These are phyloP conservation scores for Sebastes dallii DNA, from an alignment of 2,797 vertebrate species.

Conservation along the genomic window DNA sequence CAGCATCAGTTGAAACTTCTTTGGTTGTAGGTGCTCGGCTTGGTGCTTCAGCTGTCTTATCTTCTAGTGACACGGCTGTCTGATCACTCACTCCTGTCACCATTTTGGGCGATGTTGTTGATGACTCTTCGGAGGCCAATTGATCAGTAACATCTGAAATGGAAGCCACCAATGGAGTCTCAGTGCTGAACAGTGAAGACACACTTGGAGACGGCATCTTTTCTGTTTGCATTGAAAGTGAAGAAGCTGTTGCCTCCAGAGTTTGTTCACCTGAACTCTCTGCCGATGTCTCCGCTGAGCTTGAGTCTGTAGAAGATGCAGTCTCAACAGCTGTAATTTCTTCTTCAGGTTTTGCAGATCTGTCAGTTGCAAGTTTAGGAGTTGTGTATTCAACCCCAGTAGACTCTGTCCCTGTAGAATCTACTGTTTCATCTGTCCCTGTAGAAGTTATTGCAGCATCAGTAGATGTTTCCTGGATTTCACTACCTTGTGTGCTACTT, in stretches of 20 bases:
- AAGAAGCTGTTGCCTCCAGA: background rate
- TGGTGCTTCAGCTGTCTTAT: conserved; percentile 3
- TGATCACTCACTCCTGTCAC: background rate
- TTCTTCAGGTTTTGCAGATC: background rate
- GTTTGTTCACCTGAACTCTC: conserved; percentile 5
- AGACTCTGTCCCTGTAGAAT: background rate
- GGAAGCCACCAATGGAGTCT: background rate
- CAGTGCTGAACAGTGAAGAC: conserved; percentile 33
- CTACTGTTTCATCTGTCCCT: background rate
- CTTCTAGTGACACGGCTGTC: background rate
- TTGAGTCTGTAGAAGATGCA: background rate
- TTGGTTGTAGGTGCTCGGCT: background rate
- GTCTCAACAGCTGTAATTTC: background rate
- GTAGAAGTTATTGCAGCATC: too few relatives aligned
- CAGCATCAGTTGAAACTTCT: conserved; percentile 16
- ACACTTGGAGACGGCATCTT: background rate
- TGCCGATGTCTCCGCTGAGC: background rate
- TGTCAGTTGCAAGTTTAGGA: background rate
- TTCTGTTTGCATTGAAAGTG: conserved; percentile 4
- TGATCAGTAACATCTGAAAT: conserved; percentile 15
- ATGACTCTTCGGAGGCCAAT: background rate
- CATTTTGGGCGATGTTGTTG: conserved; percentile 6
- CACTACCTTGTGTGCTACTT: background rate
- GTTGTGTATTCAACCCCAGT: background rate
- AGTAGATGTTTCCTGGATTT: conserved; percentile 4